These are phyloP conservation scores for Caenorhabditis drosophilae DNA, from an alignment of 2,888 invertebrate genomes.

Conservation along the genomic window DNA sequence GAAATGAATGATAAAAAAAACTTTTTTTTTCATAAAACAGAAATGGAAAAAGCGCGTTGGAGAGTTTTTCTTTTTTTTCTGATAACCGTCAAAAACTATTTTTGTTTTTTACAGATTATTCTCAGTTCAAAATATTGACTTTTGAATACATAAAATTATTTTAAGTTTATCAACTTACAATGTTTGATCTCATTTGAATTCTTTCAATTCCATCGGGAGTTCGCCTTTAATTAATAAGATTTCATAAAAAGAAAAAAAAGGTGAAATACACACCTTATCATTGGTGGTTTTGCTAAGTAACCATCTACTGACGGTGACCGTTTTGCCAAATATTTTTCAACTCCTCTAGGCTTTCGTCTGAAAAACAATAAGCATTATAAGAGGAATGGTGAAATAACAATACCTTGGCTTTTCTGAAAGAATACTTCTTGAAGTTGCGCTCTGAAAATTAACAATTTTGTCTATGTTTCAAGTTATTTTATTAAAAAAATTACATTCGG, in stretches of 20 bases:
- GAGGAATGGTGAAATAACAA: background rate
- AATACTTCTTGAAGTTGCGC: constrained; percentile 5
- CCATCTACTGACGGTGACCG: constrained; percentile 35
- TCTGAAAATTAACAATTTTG: no score
- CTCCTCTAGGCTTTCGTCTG: constrained; percentile 17
- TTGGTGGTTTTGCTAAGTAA: constrained; percentile 16
- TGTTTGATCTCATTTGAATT: constrained; percentile 14
- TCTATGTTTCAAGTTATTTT: no score
- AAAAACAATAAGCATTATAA: background rate
- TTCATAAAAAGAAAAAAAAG: background rate
- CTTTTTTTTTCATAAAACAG: no score
- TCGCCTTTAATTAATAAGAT: constrained; percentile 13
- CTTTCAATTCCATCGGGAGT: constrained; percentile 23
- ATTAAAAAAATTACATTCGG: no score
- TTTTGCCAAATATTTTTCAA: constrained; percentile 30
- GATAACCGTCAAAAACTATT: no score
- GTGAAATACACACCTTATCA: constrained; percentile 18
- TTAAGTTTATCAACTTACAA: constrained; percentile 1
- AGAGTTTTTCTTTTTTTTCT: no score
- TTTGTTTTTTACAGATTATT: no score
- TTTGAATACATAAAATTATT: no score
- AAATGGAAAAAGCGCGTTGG: no score
- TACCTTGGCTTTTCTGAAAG: constrained; percentile 13
- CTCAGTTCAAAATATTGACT: no score
- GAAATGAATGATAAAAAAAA: no score